Evolutionary conservation across 2,113 vertebrate species (phyloP).

Genomic region (Boulengeromyrus knoepffleri): DNA sequence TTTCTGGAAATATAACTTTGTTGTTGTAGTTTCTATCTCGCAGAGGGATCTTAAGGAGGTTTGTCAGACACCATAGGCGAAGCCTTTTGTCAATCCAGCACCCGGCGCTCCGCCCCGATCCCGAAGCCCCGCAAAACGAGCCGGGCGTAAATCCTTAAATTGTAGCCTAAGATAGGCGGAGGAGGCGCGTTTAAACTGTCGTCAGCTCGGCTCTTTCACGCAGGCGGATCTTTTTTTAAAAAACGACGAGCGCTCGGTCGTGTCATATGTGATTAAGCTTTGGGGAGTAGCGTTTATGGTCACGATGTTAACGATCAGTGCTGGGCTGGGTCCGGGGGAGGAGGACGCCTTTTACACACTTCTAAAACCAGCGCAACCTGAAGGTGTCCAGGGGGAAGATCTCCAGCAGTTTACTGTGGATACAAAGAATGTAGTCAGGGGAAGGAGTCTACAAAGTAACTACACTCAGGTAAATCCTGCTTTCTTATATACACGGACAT

Average conservation of each 20-base stretch:
- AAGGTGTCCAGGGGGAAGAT: conserved; percentile 52
- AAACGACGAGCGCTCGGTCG: background rate
- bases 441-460: conserved; percentile 24
- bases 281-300: conserved; percentile 44
- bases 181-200: background rate
- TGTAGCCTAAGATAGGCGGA: background rate
- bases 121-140: conserved; percentile 37
- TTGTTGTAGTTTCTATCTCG: background rate
- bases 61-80: background rate
- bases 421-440: conserved; percentile 52
- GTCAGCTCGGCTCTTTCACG: background rate
- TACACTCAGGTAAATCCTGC: background rate
- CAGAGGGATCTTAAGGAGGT: background rate
- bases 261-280: background rate
- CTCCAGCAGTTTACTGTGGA: conserved; percentile 54
- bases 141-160: background rate
- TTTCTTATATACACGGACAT: background rate
- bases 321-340: conserved; percentile 63
- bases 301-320: conserved; percentile 70
- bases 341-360: conserved; percentile 72
- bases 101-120: conserved; percentile 55
- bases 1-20: conserved; percentile 6
- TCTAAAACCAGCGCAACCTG: conserved; percentile 68
- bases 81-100: background rate
- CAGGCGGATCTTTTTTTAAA: background rate